Conservation (phyloP, 2,888 invertebrate genomes). For the Microplitis deprimator region DNA sequence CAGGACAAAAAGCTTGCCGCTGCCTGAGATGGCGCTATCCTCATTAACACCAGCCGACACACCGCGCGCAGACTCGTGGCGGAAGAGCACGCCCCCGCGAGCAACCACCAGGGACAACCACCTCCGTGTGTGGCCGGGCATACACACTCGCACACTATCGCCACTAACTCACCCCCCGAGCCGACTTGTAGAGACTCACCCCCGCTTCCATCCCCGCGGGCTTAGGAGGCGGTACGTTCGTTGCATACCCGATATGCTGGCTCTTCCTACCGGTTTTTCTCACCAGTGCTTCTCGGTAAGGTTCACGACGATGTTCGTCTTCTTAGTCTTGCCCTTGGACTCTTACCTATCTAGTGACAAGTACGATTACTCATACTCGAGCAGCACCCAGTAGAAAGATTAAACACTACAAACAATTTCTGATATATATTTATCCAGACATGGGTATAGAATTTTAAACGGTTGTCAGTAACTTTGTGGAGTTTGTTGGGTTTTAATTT, state of each 20-base stretch:
- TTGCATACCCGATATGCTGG: conserved; percentile 40
- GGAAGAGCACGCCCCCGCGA: conserved; percentile 44
- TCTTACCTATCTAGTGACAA: neutral
- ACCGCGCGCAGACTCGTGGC: conserved; percentile 32
- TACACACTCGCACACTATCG: conserved; percentile 4
- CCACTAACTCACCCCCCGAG: conserved; percentile 42
- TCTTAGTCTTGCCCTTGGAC: conserved; percentile 29
- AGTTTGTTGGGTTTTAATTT: neutral
- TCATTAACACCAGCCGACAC: conserved; percentile 38
- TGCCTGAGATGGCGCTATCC: conserved; percentile 43
- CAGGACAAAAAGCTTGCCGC: neutral
- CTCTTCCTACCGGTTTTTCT: conserved; percentile 45
- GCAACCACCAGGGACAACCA: conserved; percentile 41
- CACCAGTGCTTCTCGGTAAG: conserved; percentile 62
- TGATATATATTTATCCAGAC: no score
- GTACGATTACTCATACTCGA: neutral
- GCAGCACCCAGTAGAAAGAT: no score
- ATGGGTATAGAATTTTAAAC: no score
- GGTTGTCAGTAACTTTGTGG: no score
- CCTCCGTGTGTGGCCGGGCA: conserved; percentile 26
- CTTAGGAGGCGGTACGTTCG: conserved; percentile 40
- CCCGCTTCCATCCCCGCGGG: neutral
- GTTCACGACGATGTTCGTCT: conserved; percentile 65
- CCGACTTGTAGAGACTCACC: conserved; percentile 30
- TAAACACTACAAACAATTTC: no score